Evolutionary conservation across 1,140 invertebrate species (phyloP).

Genomic region (Fopius arisanus): DNA sequence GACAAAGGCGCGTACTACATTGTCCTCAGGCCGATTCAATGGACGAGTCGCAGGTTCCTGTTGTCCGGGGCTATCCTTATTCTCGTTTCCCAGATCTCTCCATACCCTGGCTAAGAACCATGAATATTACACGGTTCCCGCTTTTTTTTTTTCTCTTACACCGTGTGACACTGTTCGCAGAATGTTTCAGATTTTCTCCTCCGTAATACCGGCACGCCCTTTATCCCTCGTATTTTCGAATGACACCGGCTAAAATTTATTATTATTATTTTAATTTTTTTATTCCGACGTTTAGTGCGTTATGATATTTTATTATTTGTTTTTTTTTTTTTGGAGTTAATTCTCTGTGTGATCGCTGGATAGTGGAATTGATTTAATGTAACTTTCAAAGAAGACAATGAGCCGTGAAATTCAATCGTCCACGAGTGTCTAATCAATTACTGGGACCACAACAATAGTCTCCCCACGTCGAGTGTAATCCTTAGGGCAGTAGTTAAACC

Average conservation of each 20-base stretch:
- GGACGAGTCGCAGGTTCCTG: slow-evolving; percentile 34
- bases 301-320: too few species aligned
- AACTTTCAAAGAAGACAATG: background rate
- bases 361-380: background rate
- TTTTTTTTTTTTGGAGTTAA: too few species aligned
- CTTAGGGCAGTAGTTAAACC: background rate
- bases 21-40: slow-evolving; percentile 33
- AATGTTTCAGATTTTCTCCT: slow-evolving; percentile 3
- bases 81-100: slow-evolving; percentile 24
- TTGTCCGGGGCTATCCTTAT: slow-evolving; percentile 27
- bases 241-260: too few species aligned
- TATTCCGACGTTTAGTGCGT: too few species aligned
- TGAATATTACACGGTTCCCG: background rate
- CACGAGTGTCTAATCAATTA: slow-evolving; percentile 13
- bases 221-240: background rate
- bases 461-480: background rate
- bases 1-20: slow-evolving; percentile 34
- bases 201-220: background rate
- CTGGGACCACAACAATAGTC: background rate
- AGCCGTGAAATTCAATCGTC: slow-evolving; percentile 8
- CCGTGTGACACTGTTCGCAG: background rate
- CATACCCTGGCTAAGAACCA: background rate
- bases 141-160: background rate
- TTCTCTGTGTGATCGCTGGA: too few species aligned
- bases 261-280: too few species aligned